Base-by-base conservation (phyloP, 1,140 invertebrate species). In the Zophobas atratus region DNA sequence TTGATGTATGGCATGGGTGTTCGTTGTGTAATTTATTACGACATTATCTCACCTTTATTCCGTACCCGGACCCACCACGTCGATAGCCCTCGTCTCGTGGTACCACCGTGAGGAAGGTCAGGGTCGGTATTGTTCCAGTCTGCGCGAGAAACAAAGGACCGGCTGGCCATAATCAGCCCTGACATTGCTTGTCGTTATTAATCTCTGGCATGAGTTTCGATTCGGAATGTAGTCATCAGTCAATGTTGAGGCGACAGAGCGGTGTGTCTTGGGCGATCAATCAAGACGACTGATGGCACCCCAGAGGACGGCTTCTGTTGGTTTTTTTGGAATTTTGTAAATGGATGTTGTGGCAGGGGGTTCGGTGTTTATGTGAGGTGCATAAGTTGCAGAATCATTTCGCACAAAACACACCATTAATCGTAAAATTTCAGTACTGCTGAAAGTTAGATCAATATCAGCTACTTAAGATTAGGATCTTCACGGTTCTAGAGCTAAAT, bases 21-120 rank as follows among this genome's bases (percentile, higher is more conserved):
- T 67, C 20, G 38, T 38, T 67, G 60, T 38, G 60, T 67, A 67
- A 67, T 67, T 67, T 67, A 67, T 67, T 38, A 67, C 39, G 60
- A 67, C 60, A 67, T 67, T 67, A 67, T 67, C 60, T 67, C 60
- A 67, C 60, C 60, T 67, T 20, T 20, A 51, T 67, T 67, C 39
- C 60, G 39, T 20, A 51, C 49, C 20, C 49, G 39, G 60, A 67
- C 60, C 60, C 60, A 67, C 60, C 60, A 43, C 60, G 60, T 67
- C 39, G 60, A 67, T 8, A 33, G 60, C 8, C 60, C 56, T 39
- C 5, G 20, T 57, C 20, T 20, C 20, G 56, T 36, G 4, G 43
- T 46, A 46, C 43, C 43, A 46, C 56, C 38, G 41, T 67, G 38
- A 5, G 8, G 60, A 67, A 43, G 60, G 60, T 67, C 60, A 67